Base-by-base conservation (phyloP, 2,797 vertebrate species). In the Bucorvus abyssinicus region DNA sequence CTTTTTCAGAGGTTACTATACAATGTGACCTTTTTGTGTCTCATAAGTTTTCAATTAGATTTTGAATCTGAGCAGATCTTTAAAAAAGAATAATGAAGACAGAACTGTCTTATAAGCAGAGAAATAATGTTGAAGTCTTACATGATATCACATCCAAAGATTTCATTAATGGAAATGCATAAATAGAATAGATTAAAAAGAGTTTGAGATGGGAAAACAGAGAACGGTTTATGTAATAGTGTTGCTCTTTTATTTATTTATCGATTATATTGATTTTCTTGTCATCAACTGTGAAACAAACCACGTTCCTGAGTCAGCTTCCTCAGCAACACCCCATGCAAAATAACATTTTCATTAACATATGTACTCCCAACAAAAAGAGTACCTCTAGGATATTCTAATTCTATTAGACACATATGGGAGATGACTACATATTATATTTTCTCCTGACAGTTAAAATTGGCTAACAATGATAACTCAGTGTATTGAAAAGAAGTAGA, bases 241-340 rank as follows among this genome's bases (percentile, higher is more conserved):
- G 36, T 71, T 95, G 71, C 81, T 93, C 63, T 45, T 95, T 52
- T 76, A 84, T 93, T 96, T 97, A 94, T 85, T 79, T 7, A 80
- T 89, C 80, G 77, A 94, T 92, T 87, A 77, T 95, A 81, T 92
- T 87, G 91, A 93, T 87, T 89, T 95, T 94, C 32, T 61, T 68
- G 30, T 79, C 84, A 92, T 94, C 85, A 74, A 19, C 64, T 50
- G 59, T 88, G 56, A 68, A 94, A 52, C 24, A 94, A 76, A 75
- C 45, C 36, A 7, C 6, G 36, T 53, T 88, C 47, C 53, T 64
- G 38, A 71, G 53, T 50, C 40, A 94, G 49, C 61, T 56, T 90
- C 94, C 69, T 24, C 32, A 93, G 89, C 67, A 87, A 95, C 69
- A 84, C 44, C 10, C 34, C 3, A 40, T 61, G 5, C 8, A 94